Conservation (phyloP, 2,797 vertebrate species). For the Oreochromis mossambicus region DNA sequence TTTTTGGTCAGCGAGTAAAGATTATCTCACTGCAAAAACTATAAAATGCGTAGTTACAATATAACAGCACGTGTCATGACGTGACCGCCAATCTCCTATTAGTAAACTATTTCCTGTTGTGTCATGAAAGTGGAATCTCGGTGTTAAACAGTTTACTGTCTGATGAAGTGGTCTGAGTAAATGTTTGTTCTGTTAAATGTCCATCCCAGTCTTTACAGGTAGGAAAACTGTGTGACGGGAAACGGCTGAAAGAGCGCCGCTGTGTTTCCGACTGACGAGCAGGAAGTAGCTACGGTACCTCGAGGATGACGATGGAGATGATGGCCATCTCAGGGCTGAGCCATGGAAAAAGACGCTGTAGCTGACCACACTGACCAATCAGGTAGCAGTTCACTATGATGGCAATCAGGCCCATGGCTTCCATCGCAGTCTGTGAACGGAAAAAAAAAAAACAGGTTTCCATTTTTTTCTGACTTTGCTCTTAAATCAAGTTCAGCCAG, state of each 20-base stretch:
- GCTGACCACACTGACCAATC: slow-evolving; percentile 96
- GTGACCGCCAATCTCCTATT: not conserved
- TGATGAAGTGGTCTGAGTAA: not conserved
- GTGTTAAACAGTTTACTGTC: rapidly evolving
- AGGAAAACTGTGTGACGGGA: rapidly evolving
- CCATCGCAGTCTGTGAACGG: slow-evolving; percentile 87
- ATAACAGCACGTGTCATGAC: not conserved
- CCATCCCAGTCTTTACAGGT: rapidly evolving
- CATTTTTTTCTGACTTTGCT: not conserved
- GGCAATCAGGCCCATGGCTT: slow-evolving; percentile 92
- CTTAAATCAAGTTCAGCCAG: not conserved
- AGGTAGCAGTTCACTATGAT: slow-evolving; percentile 98
- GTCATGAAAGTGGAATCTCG: not conserved
- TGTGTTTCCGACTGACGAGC: not conserved
- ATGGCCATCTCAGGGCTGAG: slow-evolving; percentile 94
- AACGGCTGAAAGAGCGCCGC: not conserved
- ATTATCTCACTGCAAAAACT: not conserved
- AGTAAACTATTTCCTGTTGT: not conserved
- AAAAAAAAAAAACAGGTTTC: not conserved
- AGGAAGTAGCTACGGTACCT: slow-evolving; percentile 72
- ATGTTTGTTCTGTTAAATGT: not conserved
- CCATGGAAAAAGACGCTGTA: slow-evolving; percentile 94
- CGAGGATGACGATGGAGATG: slow-evolving; percentile 93
- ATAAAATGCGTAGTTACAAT: not conserved
- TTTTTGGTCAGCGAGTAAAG: not conserved